phyloP scores from a whole-genome alignment of 2,113 vertebrate genomes.

The Paracanthobrama guichenoti region DNA sequence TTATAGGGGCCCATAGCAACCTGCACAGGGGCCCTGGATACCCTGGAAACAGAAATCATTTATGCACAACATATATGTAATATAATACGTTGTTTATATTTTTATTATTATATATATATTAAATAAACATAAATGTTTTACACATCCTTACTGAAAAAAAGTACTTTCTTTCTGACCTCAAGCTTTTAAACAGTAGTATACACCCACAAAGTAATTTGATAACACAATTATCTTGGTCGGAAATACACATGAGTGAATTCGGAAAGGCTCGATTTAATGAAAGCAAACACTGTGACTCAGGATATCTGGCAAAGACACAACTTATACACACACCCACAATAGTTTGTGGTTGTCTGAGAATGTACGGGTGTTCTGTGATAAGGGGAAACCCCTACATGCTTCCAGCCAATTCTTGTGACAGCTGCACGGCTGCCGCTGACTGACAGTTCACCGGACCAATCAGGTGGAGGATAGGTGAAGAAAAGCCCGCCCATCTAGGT shows the following conservation, averaged over 20 bases:
- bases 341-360: constrained; percentile 47
- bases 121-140: neutral
- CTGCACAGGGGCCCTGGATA: too few species aligned
- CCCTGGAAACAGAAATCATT: too few species aligned
- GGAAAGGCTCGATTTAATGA: neutral
- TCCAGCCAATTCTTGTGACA: constrained; percentile 4
- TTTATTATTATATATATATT: too few species aligned
- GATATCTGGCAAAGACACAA: constrained; percentile 6
- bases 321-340: constrained; percentile 3
- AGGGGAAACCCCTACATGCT: constrained; percentile 23
- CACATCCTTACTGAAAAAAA: neutral
- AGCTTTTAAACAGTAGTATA: neutral
- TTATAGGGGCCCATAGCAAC: too few species aligned
- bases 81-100: too few species aligned
- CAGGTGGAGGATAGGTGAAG: neutral
- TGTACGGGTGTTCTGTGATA: constrained; percentile 13
- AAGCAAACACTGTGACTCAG: neutral
- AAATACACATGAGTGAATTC: neutral
- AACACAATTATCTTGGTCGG: neutral
- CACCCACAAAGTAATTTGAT: neutral
- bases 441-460: constrained; percentile 20
- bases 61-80: too few species aligned
- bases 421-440: constrained; percentile 28
- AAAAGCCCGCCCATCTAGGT: neutral
- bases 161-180: neutral